Percentiles rank a stretch among this genome's conserved stretches.
phyloP scores from a whole-genome alignment of 1,140 invertebrate species.

The Nebria ingens region DNA sequence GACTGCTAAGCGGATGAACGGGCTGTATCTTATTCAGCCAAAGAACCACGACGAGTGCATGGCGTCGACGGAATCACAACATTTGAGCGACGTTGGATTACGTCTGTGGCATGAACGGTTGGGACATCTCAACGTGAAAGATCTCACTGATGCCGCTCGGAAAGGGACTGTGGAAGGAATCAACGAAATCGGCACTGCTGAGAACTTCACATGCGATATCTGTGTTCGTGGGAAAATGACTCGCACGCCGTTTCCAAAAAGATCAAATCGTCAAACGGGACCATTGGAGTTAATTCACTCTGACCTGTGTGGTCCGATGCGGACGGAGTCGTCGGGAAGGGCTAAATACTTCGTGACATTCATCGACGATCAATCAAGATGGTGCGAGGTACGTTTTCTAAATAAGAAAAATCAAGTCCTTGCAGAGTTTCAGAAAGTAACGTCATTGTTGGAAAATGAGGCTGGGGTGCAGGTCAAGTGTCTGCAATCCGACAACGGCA shows the following conservation, averaged over 20 bases:
- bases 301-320: slow-evolving; percentile 37
- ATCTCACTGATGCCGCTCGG: slow-evolving; percentile 8
- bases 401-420: slow-evolving; percentile 32
- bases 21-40: slow-evolving; percentile 12
- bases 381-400: slow-evolving; percentile 33
- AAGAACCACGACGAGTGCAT: not conserved
- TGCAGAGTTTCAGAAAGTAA: slow-evolving; percentile 29
- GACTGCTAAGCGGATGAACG: slow-evolving; percentile 12
- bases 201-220: slow-evolving; percentile 18
- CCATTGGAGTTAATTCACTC: slow-evolving; percentile 28
- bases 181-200: not conserved
- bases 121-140: too few relatives aligned
- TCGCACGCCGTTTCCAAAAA: slow-evolving; percentile 19
- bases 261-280: slow-evolving; percentile 12
- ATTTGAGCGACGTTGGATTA: too few relatives aligned
- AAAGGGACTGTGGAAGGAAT: slow-evolving; percentile 15
- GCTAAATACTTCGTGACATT: slow-evolving; percentile 34
- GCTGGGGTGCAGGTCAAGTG: slow-evolving; percentile 23
- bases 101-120: too few relatives aligned
- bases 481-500: slow-evolving; percentile 35
- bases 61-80: not conserved
- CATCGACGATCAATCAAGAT: slow-evolving; percentile 35
- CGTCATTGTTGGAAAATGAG: slow-evolving; percentile 28
- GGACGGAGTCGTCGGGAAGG: slow-evolving; percentile 26
- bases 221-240: slow-evolving; percentile 26